These are phyloP conservation scores for Lordiphosa mommai DNA, from an alignment of 1,140 invertebrate genomes.

Conservation along the genomic window DNA sequence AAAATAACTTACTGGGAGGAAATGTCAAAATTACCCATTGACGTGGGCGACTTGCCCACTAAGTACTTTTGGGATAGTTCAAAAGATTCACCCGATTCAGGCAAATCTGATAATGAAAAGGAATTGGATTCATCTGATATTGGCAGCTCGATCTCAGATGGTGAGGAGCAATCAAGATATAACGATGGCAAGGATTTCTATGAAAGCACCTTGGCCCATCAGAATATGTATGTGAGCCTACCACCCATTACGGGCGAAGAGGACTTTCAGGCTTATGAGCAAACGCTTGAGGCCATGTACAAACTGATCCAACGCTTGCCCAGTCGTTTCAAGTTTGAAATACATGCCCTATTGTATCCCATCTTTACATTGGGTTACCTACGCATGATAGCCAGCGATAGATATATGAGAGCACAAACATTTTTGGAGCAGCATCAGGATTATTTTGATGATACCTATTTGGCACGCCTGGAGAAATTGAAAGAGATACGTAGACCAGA, in stretches of 20 bases:
- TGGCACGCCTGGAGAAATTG: conserved; percentile 25
- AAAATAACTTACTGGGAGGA: conserved; percentile 13
- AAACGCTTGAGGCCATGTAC: conserved; percentile 7
- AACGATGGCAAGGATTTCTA: conserved; percentile 17
- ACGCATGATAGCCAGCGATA: conserved; percentile 22
- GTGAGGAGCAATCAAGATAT: neutral
- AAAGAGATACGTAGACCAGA: conserved; percentile 1
- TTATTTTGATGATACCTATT: conserved; percentile 28
- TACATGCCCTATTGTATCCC: conserved; percentile 29
- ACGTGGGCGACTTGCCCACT: conserved; percentile 8
- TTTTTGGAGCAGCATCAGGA: conserved; percentile 8
- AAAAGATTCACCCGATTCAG: neutral
- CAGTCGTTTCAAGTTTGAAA: conserved; percentile 34
- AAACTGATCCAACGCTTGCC: neutral
- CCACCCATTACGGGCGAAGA: conserved; percentile 3
- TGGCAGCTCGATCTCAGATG: neutral
- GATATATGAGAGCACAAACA: neutral
- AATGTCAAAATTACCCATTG: conserved; percentile 14
- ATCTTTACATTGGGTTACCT: conserved; percentile 27
- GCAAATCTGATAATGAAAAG: neutral
- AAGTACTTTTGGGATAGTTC: neutral
- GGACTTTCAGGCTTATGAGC: conserved; percentile 17
- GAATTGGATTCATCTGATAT: neutral
- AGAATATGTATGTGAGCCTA: neutral
- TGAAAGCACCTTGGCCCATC: neutral